Percentiles rank a stretch among this genome's conserved stretches.
phyloP scores from a whole-genome alignment of 2,888 invertebrate species.

The Troides aeacus region DNA sequence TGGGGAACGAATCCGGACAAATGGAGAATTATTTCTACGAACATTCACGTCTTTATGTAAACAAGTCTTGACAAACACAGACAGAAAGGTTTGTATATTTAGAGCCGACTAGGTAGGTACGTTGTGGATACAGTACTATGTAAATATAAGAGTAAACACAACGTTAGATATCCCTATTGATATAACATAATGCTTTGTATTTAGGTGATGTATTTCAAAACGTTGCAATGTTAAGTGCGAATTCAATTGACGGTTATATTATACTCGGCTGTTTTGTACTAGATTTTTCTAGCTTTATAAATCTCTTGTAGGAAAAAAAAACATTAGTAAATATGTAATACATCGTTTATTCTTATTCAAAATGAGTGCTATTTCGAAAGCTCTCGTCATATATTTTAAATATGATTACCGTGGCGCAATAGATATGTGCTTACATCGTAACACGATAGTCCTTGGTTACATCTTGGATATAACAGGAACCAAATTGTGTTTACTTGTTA shows the following conservation, averaged over 20 bases:
- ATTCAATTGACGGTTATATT: slow-evolving; percentile 9
- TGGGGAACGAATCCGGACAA: slow-evolving; percentile 68
- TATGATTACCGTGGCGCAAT: no score
- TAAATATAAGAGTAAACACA: slow-evolving; percentile 51
- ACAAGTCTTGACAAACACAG: slow-evolving; percentile 58
- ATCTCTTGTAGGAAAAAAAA: no score
- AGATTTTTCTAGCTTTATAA: no score
- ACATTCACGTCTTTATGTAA: slow-evolving; percentile 60
- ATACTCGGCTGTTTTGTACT: background rate
- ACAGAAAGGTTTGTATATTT: slow-evolving; percentile 52
- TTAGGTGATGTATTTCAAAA: slow-evolving; percentile 31
- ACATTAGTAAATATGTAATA: no score
- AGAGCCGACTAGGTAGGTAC: slow-evolving; percentile 47
- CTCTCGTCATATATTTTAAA: no score
- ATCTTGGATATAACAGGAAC: no score
- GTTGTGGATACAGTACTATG: slow-evolving; percentile 49
- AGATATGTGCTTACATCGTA: no score
- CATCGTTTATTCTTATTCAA: no score
- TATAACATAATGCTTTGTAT: slow-evolving; percentile 39
- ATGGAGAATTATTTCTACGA: slow-evolving; percentile 66
- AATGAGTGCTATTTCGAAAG: no score
- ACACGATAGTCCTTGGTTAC: no score
- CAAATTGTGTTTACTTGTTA: no score
- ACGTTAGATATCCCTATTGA: slow-evolving; percentile 44
- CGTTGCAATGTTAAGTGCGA: background rate